Evolutionary conservation across 2,888 invertebrate species (phyloP).

Genomic region (Cerastoderma edule): DNA sequence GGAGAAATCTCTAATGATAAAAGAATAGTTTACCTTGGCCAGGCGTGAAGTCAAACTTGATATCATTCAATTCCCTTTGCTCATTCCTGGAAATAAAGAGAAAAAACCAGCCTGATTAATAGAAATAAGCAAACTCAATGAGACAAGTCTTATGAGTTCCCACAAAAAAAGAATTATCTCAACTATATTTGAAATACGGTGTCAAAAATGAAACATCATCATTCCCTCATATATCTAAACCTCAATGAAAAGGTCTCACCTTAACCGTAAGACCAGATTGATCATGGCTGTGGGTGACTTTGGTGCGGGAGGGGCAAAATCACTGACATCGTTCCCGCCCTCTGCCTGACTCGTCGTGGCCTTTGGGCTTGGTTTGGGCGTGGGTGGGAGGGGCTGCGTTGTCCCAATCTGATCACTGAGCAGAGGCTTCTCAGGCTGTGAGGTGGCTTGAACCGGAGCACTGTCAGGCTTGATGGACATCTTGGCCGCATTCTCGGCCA

Average conservation of each 20-base stretch:
- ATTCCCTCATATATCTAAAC: no score
- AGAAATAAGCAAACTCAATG: no score
- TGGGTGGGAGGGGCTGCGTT: constrained; percentile 1
- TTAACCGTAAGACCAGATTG: constrained; percentile 77
- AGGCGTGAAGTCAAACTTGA: constrained; percentile 97
- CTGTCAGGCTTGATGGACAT: constrained; percentile 27
- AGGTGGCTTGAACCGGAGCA: neutral
- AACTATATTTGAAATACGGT: no score
- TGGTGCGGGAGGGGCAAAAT: neutral
- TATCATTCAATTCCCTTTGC: constrained; percentile 96
- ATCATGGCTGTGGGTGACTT: constrained; percentile 58
- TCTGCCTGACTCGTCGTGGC: neutral
- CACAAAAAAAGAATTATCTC: no score
- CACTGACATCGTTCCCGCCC: neutral
- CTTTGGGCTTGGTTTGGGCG: neutral
- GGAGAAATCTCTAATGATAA: neutral
- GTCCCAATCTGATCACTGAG: constrained; percentile 6
- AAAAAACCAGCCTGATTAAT: neutral
- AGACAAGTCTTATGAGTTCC: no score
- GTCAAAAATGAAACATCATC: no score
- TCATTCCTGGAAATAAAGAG: constrained; percentile 88
- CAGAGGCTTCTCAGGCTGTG: constrained; percentile 6
- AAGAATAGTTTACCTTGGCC: constrained; percentile 86
- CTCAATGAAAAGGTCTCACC: no score
- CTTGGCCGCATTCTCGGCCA: constrained; percentile 41